Evolutionary conservation across 1,140 invertebrate genomes (phyloP).

Genomic region (Drosophila sp.): DNA sequence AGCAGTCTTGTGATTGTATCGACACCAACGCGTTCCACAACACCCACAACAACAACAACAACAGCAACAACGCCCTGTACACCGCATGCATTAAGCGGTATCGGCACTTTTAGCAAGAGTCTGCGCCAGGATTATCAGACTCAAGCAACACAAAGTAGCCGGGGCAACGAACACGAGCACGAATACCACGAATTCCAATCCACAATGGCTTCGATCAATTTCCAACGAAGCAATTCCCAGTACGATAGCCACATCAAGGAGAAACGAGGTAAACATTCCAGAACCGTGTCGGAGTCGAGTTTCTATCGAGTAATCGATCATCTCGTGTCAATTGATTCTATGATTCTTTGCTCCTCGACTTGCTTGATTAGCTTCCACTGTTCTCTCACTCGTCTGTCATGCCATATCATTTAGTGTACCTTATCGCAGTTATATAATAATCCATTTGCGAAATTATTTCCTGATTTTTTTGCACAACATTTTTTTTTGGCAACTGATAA

Average conservation of each 20-base stretch:
- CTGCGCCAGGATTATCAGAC: slow-evolving; percentile 78
- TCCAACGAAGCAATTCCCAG: slow-evolving; percentile 90
- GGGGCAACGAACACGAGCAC: slow-evolving; percentile 85
- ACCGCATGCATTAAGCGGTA: slow-evolving; percentile 80
- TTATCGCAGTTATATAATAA: slow-evolving; percentile 41
- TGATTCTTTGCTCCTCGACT: not conserved
- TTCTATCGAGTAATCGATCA: slow-evolving; percentile 27
- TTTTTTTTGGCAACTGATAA: slow-evolving; percentile 40
- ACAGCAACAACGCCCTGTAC: slow-evolving; percentile 51
- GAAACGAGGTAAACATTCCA: slow-evolving; percentile 90
- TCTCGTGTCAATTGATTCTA: slow-evolving; percentile 11
- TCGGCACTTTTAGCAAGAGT: slow-evolving; percentile 84
- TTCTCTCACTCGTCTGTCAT: slow-evolving; percentile 8
- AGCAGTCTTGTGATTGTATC: slow-evolving; percentile 78
- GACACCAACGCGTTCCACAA: slow-evolving; percentile 60
- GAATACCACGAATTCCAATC: slow-evolving; percentile 85
- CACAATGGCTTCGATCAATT: slow-evolving; percentile 86
- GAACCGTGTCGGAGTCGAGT: not conserved
- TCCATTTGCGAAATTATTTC: slow-evolving; percentile 23
- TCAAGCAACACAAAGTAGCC: slow-evolving; percentile 79
- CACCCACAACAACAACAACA: slow-evolving; percentile 38
- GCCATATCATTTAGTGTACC: slow-evolving; percentile 6
- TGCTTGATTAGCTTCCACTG: slow-evolving; percentile 14
- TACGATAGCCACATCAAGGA: slow-evolving; percentile 94
- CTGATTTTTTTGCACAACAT: slow-evolving; percentile 13